phyloP scores from a whole-genome alignment of 2,113 vertebrate species.

The Machaerirhynchus nigripectus region DNA sequence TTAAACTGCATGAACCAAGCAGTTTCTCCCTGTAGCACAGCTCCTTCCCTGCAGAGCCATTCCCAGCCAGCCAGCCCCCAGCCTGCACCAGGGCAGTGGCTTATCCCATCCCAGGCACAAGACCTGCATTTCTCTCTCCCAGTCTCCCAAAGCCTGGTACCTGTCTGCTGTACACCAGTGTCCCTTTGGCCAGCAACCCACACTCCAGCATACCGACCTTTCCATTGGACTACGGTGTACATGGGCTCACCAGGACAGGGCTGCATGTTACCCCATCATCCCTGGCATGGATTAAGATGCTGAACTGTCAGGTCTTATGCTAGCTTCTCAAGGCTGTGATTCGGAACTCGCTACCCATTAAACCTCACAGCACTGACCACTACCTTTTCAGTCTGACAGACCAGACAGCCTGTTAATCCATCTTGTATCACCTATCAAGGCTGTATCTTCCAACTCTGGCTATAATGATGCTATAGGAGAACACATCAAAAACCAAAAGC shows the following conservation, averaged over 20 bases:
- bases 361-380: background rate
- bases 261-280: background rate
- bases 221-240: fast-evolving
- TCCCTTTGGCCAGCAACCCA: background rate
- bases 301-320: background rate
- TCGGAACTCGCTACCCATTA: background rate
- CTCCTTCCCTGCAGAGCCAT: background rate
- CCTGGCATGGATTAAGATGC: background rate
- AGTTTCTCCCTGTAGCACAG: background rate
- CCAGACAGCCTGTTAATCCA: background rate
- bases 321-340: background rate
- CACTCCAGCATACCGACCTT: background rate
- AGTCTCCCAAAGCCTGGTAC: background rate
- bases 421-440: background rate
- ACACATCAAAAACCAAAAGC: background rate
- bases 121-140: background rate
- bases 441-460: background rate
- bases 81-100: background rate
- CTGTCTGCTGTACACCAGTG: background rate
- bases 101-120: background rate
- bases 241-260: background rate
- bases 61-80: background rate
- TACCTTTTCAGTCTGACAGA: background rate
- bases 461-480: background rate
- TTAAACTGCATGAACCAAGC: background rate